Percentiles rank a stretch among this genome's conserved stretches.
Evolutionary conservation across 2,888 invertebrate species (phyloP).

Genomic region (Galerucella pusilla): DNA sequence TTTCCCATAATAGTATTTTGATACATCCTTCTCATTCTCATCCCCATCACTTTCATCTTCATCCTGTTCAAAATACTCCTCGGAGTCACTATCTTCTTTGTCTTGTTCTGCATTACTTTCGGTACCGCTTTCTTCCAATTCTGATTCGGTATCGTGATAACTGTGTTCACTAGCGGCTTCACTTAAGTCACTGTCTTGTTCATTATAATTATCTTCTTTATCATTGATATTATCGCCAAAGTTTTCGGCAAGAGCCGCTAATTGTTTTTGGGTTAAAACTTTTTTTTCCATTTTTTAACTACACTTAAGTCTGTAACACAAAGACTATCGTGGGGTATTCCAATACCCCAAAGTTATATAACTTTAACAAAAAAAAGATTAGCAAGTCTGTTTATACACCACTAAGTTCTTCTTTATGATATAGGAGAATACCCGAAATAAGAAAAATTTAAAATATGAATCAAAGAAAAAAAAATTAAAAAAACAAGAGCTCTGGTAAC

Average conservation of each 20-base stretch:
- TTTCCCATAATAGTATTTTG: too few relatives aligned
- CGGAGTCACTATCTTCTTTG: background rate
- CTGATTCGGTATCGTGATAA: slow-evolving; percentile 5
- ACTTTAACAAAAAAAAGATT: background rate
- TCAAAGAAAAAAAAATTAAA: background rate
- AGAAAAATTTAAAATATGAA: background rate
- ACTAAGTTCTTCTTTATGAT: too few relatives aligned
- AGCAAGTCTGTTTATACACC: too few relatives aligned
- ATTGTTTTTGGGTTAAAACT: background rate
- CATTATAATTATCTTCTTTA: slow-evolving; percentile 2
- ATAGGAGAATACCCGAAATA: too few relatives aligned
- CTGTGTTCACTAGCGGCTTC: background rate
- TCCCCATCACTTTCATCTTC: too few relatives aligned
- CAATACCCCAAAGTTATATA: slow-evolving; percentile 1
- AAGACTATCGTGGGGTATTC: slow-evolving; percentile 7
- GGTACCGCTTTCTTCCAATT: background rate
- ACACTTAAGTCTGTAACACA: too few relatives aligned
- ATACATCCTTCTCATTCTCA: too few relatives aligned
- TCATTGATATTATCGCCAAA: background rate
- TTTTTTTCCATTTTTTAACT: too few relatives aligned
- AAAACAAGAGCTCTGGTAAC: slow-evolving; percentile 10
- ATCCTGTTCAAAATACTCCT: background rate
- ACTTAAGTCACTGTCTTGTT: slow-evolving; percentile 10
- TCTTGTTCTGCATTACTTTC: background rate
- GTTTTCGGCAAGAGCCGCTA: slow-evolving; percentile 6